Percentiles rank a stretch among this genome's conserved stretches.
Evolutionary conservation across 2,113 vertebrate species (phyloP).

Genomic region (Zapornia atra): DNA sequence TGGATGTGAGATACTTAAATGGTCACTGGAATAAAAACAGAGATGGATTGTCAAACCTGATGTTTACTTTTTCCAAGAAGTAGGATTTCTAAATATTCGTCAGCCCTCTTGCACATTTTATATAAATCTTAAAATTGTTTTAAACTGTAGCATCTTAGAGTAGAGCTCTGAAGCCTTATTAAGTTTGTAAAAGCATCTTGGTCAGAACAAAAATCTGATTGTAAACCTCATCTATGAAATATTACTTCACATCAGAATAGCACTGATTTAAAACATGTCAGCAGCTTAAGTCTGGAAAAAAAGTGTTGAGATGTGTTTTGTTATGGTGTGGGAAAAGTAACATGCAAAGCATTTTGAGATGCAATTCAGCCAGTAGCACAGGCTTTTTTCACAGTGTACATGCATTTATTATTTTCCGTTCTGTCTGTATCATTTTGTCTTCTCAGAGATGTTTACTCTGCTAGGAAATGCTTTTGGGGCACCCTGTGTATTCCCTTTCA

Average conservation of each 20-base stretch:
- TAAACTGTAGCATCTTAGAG: neutral
- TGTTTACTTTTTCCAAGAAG: neutral
- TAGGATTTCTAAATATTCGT: neutral
- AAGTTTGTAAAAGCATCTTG: neutral
- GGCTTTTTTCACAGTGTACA: neutral
- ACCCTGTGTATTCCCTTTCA: conserved; percentile 88
- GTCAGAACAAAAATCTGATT: neutral
- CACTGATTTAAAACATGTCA: neutral
- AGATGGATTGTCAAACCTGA: neutral
- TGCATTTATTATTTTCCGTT: neutral
- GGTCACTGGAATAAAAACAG: neutral
- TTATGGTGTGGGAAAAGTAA: neutral
- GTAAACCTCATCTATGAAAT: neutral
- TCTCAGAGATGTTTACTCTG: conserved; percentile 84
- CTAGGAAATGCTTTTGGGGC: conserved; percentile 85
- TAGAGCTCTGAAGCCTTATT: neutral
- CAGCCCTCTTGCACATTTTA: neutral
- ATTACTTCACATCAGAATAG: neutral
- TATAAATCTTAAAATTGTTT: neutral
- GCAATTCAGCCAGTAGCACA: neutral
- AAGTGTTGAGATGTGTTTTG: neutral
- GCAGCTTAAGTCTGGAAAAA: neutral
- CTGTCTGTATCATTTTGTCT: neutral
- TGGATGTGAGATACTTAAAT: neutral
- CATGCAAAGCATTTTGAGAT: neutral